A percentile compares a stretch with the other conserved stretches of the same genome.
Conservation (phyloP, 37 sponge, comb jelly and placozoan genomes). For the Petrosia ficiformis region DNA sequence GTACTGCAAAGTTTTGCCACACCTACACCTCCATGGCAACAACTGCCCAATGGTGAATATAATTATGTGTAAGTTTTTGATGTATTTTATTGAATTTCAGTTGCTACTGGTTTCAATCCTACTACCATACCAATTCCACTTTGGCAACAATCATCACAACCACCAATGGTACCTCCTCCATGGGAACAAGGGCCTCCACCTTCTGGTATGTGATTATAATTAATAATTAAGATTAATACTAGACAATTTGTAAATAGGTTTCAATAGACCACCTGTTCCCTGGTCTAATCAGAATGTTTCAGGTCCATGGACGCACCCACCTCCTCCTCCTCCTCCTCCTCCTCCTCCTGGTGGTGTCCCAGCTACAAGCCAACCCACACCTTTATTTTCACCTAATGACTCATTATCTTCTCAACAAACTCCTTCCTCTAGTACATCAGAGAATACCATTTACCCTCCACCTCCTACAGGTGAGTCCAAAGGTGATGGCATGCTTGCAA, state of each 20-base stretch:
- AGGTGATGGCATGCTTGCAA: too few relatives aligned
- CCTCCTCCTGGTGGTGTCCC: background rate
- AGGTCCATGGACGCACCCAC: conserved; percentile 33
- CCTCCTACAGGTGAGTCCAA: conserved; percentile 6
- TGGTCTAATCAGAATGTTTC: background rate
- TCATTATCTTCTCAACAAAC: conserved; percentile 7
- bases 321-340: conserved; percentile 14
- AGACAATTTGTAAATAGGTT: background rate
- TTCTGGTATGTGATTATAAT: too few relatives aligned
- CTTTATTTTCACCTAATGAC: background rate
- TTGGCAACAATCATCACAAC: conserved; percentile 17
- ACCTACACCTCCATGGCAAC: conserved; percentile 21
- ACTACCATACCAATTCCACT: too few relatives aligned
- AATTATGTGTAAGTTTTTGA: too few relatives aligned
- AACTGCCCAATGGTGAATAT: too few relatives aligned
- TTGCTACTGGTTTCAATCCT: too few relatives aligned
- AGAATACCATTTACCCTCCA: background rate
- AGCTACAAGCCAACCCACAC: background rate
- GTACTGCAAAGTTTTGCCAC: background rate
- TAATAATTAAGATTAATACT: background rate
- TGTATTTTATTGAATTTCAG: too few relatives aligned
- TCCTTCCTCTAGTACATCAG: conserved; percentile 25
- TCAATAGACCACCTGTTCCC: background rate
- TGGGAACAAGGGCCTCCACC: conserved; percentile 22
- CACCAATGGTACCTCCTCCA: conserved; percentile 4